A percentile compares a stretch with the other conserved stretches of the same genome.
phyloP scores from a whole-genome alignment of 2,888 invertebrate genomes.

The Megamerina dolium region DNA sequence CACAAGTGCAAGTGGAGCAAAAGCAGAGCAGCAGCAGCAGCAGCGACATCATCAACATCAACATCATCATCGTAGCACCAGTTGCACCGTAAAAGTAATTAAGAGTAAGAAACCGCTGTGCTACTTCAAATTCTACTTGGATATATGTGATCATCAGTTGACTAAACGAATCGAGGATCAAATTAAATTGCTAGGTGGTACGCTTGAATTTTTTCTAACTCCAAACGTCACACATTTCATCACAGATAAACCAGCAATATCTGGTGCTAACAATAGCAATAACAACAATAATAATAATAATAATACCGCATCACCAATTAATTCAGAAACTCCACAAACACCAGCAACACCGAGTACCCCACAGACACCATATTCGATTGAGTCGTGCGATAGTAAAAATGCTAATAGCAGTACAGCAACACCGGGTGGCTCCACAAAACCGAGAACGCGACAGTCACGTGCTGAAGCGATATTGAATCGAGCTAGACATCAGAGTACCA shows the following conservation, averaged over 20 bases:
- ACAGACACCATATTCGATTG: slow-evolving; percentile 29
- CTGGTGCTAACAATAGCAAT: slow-evolving; percentile 9
- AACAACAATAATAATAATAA: slow-evolving; percentile 14
- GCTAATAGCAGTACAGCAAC: slow-evolving; percentile 17
- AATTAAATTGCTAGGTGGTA: slow-evolving; percentile 65
- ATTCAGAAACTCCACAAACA: slow-evolving; percentile 31
- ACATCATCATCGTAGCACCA: too few species aligned
- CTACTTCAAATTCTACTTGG: slow-evolving; percentile 69
- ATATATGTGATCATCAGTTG: slow-evolving; percentile 64
- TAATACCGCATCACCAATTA: slow-evolving; percentile 19
- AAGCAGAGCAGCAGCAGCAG: slow-evolving; percentile 10
- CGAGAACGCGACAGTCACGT: slow-evolving; percentile 49
- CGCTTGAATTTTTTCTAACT: slow-evolving; percentile 45
- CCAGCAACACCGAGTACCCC: slow-evolving; percentile 38
- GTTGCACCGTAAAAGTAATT: slow-evolving; percentile 39
- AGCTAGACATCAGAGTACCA: slow-evolving; percentile 50
- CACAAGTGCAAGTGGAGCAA: slow-evolving; percentile 11
- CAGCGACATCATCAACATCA: slow-evolving; percentile 19
- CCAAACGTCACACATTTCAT: slow-evolving; percentile 47
- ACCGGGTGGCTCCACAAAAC: slow-evolving; percentile 20
- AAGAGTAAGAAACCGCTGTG: slow-evolving; percentile 56
- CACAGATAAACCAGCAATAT: slow-evolving; percentile 37
- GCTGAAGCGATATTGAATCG: slow-evolving; percentile 78
- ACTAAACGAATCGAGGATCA: slow-evolving; percentile 61
- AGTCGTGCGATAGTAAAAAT: slow-evolving; percentile 17